A percentile compares a stretch with the other conserved stretches of the same genome.
Conservation (phyloP, 2,888 invertebrate genomes). For the Alloplasta piceator region DNA sequence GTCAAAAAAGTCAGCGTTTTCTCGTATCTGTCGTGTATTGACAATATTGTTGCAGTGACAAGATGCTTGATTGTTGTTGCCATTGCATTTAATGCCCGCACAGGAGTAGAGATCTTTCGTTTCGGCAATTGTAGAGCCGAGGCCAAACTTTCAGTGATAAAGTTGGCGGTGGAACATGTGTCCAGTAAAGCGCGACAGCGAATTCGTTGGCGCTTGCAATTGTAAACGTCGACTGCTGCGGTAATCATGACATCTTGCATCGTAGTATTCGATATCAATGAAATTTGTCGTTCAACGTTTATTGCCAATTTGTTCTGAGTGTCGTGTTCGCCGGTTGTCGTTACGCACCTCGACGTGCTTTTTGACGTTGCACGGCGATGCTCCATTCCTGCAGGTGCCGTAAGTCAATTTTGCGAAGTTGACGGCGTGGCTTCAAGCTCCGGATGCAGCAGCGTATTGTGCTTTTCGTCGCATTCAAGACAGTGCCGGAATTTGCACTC, state of each 20-base stretch:
- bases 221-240: slow-evolving; percentile 23
- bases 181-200: not conserved
- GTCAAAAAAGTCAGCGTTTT: slow-evolving; percentile 46
- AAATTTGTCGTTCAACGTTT: not conserved
- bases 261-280: not conserved
- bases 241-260: slow-evolving; percentile 33
- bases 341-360: too few species aligned
- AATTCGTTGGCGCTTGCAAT: slow-evolving; percentile 5
- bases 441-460: not conserved
- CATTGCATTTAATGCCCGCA: slow-evolving; percentile 45
- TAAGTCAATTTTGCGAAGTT: not conserved
- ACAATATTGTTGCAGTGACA: slow-evolving; percentile 27
- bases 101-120: slow-evolving; percentile 29
- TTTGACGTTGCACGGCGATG: too few species aligned
- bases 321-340: too few species aligned
- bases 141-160: slow-evolving; percentile 57
- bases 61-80: slow-evolving; percentile 32
- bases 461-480: not conserved
- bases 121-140: slow-evolving; percentile 31
- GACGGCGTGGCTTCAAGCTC: not conserved
- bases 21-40: slow-evolving; percentile 32
- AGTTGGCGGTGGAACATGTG: slow-evolving; percentile 52
- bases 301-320: too few species aligned
- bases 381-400: too few species aligned
- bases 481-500: slow-evolving; percentile 8